Conservation (phyloP, 2,888 invertebrate genomes). For the Sthenelais limicola region DNA sequence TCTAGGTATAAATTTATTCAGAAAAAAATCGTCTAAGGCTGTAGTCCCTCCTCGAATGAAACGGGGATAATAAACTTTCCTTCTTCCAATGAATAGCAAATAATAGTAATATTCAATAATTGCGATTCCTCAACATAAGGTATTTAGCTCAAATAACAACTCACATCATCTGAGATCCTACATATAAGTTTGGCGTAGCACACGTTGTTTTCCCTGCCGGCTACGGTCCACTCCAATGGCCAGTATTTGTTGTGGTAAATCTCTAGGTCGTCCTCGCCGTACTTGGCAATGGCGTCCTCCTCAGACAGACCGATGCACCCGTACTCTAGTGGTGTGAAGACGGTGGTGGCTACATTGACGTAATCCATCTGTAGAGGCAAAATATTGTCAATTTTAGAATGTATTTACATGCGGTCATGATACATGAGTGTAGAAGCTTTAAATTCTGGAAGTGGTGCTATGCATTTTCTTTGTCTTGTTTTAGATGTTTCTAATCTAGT, state of each 20-base stretch:
- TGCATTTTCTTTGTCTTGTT: too few species aligned
- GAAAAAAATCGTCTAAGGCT: neutral
- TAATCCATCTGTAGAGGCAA: constrained; percentile 62
- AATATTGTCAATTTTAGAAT: too few species aligned
- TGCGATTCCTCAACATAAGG: constrained; percentile 74
- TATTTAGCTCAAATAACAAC: too few species aligned
- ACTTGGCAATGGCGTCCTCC: constrained; percentile 58
- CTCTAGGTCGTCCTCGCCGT: constrained; percentile 61
- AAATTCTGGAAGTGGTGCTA: too few species aligned
- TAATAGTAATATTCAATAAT: constrained; percentile 64
- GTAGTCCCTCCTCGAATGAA: neutral
- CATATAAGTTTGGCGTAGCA: constrained; percentile 90
- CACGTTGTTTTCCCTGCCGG: constrained; percentile 87
- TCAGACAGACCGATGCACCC: constrained; percentile 64
- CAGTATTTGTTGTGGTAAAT: constrained; percentile 94
- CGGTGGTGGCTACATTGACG: constrained; percentile 64
- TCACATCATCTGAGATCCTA: constrained; percentile 71
- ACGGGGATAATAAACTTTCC: neutral
- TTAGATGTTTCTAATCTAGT: too few species aligned
- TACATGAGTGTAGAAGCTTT: too few species aligned
- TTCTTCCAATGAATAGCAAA: neutral
- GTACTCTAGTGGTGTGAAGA: constrained; percentile 69
- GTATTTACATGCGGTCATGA: too few species aligned
- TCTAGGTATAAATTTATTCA: too few species aligned
- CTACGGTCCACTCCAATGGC: constrained; percentile 95